Percentiles rank a stretch among this genome's conserved stretches.
These are phyloP conservation scores for Morone saxatilis DNA, from an alignment of 2,113 vertebrate species.

Conservation along the genomic window DNA sequence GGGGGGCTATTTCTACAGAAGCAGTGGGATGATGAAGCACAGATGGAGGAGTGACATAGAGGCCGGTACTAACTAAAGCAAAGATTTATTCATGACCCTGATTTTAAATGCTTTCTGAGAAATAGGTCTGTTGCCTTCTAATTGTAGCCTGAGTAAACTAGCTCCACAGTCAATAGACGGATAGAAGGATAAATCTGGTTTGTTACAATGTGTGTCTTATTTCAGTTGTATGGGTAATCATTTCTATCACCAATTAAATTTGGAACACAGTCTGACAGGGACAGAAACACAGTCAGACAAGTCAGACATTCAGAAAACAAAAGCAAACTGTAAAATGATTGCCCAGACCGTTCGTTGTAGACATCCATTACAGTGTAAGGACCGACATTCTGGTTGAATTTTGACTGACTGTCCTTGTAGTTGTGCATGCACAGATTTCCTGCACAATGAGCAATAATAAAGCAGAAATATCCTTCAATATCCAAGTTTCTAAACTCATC, in stretches of 20 bases:
- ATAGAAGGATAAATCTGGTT: neutral
- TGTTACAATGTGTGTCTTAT: neutral
- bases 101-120: slow-evolving; percentile 22
- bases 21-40: slow-evolving; percentile 35
- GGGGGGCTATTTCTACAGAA: slow-evolving; percentile 23
- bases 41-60: slow-evolving; percentile 41
- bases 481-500: neutral
- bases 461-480: neutral
- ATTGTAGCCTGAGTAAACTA: neutral
- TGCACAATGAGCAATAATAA: neutral
- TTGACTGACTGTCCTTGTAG: neutral
- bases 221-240: neutral
- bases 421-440: neutral
- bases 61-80: slow-evolving; percentile 27
- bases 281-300: neutral
- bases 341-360: neutral
- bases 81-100: slow-evolving; percentile 50
- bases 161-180: neutral
- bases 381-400: neutral
- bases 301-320: neutral
- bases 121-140: neutral
- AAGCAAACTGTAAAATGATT: neutral
- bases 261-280: neutral
- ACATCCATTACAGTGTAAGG: too few relatives aligned
- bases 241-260: neutral